phyloP scores from a whole-genome alignment of 1,140 invertebrate species.

The Eumaeus atala region DNA sequence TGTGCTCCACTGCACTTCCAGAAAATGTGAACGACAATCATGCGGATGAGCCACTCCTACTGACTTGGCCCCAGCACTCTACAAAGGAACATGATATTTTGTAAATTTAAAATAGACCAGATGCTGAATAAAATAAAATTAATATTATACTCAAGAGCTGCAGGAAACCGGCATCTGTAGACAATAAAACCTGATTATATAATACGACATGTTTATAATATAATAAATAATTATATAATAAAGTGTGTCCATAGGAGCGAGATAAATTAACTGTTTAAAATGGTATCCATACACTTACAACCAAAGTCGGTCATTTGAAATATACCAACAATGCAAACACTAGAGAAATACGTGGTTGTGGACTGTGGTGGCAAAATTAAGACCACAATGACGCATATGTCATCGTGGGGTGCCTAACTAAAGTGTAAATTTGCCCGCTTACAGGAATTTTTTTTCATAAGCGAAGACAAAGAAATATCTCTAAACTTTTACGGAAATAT shows the following conservation, averaged over 20 bases:
- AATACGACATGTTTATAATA: neutral
- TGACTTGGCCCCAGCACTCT: constrained; percentile 68
- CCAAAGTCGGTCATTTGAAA: too few relatives aligned
- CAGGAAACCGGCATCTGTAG: neutral
- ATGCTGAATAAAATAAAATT: neutral
- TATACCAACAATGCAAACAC: too few relatives aligned
- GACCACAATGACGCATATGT: too few relatives aligned
- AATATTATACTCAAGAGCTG: constrained; percentile 16
- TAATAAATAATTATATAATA: too few relatives aligned
- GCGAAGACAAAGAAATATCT: too few relatives aligned
- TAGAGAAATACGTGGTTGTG: too few relatives aligned
- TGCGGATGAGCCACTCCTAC: constrained; percentile 70
- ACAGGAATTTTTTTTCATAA: too few relatives aligned
- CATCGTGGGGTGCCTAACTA: too few relatives aligned
- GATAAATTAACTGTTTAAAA: neutral
- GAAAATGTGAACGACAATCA: constrained; percentile 55
- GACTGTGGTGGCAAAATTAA: too few relatives aligned
- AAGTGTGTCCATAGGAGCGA: constrained; percentile 1
- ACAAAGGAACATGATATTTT: constrained; percentile 44
- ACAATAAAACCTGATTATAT: constrained; percentile 1
- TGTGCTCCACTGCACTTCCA: constrained; percentile 65
- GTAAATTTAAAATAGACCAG: constrained; percentile 34
- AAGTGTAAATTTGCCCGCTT: too few relatives aligned
- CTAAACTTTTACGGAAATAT: too few relatives aligned
- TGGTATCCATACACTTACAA: too few relatives aligned